Base-by-base conservation (phyloP, 1,140 invertebrate species). In the Saccostrea echinata region DNA sequence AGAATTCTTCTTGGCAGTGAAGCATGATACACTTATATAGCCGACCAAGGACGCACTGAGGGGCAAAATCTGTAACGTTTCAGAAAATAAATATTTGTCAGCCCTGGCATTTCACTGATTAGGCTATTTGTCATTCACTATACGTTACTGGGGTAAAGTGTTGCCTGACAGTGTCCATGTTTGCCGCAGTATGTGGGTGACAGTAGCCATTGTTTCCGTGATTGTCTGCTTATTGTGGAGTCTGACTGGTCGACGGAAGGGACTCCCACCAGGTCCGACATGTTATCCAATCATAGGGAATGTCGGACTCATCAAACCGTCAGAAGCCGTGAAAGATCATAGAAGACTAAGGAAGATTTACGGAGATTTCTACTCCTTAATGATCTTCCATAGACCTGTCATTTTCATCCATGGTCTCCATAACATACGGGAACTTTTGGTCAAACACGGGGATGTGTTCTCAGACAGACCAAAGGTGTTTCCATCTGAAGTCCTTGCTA, bases 351-450 rank as follows among this genome's bases (percentile, higher is more conserved):
- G 90, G 43, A 84, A 84, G 21, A 52, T 84, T 51, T 91, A 91
- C 84, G 91, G 91, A 2, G 90, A 92, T 81, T 68, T 92, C 12
- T 90, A 90, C 88, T 89, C 84, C 53, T 68, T 92, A 9, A 61
- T 57, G n/a, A 24, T 90, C 21, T 90, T 88, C 16, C 55, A 35
- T 51, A 68, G 43, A 24, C 71, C 88, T 18, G 87, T 90, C 18
- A 84, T 91, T 24, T 88, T 91, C 0, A 57, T 91, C 24, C 91
- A 90, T 86, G 88, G 91, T 12, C 85, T 84, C n/a, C 80, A 91
- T 3, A 55, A 81, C 21, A 83, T 92, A 1, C 71, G 84, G 30
- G 90, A 92, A 71, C 84, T 91, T 0, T 57, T 92, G 35, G 85
- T 90, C 4, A 91, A 89, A 57, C 84, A 88, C 13, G 90, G 86